A percentile compares a stretch with the other conserved stretches of the same genome.
Conservation (phyloP, 30 jellyfish, hydroid and myxozoan genomes). For the Clytia hemisphaerica region DNA sequence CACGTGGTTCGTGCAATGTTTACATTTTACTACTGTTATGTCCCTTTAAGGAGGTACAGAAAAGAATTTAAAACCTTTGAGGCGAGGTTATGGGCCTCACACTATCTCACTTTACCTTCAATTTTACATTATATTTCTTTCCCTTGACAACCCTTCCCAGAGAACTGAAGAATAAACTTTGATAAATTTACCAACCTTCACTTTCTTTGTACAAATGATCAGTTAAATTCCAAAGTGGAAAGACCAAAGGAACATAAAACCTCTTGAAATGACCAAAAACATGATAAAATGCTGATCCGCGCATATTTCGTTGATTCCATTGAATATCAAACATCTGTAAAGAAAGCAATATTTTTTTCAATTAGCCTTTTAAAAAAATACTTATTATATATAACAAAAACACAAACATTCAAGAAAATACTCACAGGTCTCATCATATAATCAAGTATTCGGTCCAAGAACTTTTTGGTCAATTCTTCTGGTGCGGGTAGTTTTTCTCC, state of each 20-base stretch:
- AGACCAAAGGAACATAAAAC: slow-evolving; percentile 66
- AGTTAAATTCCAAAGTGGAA: slow-evolving; percentile 76
- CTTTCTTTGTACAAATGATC: slow-evolving; percentile 38
- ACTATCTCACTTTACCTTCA: too few species aligned
- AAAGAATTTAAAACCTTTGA: too few species aligned
- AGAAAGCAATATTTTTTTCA: neutral
- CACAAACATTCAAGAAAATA: neutral
- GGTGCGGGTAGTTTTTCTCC: slow-evolving; percentile 81
- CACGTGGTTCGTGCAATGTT: too few species aligned
- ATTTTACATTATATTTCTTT: too few species aligned
- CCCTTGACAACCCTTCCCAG: too few species aligned
- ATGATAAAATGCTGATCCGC: slow-evolving; percentile 77
- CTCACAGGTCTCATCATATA: slow-evolving; percentile 81
- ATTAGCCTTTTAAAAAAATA: neutral
- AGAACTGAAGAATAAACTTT: too few species aligned
- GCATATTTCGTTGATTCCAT: slow-evolving; percentile 74
- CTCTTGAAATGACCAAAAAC: slow-evolving; percentile 65
- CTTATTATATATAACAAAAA: neutral
- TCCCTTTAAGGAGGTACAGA: too few species aligned
- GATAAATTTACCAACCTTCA: slow-evolving; percentile 23
- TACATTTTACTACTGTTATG: too few species aligned
- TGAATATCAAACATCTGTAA: slow-evolving; percentile 78
- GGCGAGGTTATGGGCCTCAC: too few species aligned
- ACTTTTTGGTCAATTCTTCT: slow-evolving; percentile 66
- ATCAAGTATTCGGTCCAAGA: slow-evolving; percentile 74